Conservation (phyloP, 2,113 vertebrate genomes). For the Brienomyrus longianalis region DNA sequence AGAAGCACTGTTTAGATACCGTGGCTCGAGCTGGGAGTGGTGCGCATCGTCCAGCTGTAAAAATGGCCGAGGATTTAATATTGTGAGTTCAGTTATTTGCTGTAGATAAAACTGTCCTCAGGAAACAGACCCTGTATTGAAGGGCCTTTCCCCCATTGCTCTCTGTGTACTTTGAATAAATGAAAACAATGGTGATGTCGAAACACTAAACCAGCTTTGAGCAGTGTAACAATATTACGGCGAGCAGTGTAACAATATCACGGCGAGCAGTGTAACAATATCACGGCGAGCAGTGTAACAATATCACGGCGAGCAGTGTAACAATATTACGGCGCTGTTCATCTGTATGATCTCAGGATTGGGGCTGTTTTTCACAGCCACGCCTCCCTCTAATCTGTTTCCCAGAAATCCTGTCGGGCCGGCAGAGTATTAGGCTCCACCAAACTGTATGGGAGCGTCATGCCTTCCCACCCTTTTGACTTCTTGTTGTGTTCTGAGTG, state of each 20-base stretch:
- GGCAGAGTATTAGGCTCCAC: neutral
- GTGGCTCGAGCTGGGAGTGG: neutral
- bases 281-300: neutral
- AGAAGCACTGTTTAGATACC: neutral
- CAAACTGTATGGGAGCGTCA: neutral
- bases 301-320: neutral
- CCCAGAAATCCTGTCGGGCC: neutral
- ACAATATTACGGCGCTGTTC: neutral
- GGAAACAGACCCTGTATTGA: neutral
- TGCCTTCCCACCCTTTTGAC: neutral
- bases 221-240: neutral
- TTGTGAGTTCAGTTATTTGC: neutral
- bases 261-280: neutral
- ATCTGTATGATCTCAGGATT: neutral
- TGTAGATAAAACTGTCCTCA: neutral
- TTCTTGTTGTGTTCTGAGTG: neutral
- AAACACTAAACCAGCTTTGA: neutral
- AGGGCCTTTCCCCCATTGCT: neutral
- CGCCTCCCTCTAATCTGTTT: neutral
- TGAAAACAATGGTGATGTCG: neutral
- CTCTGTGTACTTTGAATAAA: neutral
- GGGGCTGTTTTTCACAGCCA: neutral
- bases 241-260: neutral
- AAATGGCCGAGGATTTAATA: neutral
- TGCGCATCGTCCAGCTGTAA: neutral